Evolutionary conservation across 23 tunicate genomes (phyloP).

Genomic region (Ciona savignyi): DNA sequence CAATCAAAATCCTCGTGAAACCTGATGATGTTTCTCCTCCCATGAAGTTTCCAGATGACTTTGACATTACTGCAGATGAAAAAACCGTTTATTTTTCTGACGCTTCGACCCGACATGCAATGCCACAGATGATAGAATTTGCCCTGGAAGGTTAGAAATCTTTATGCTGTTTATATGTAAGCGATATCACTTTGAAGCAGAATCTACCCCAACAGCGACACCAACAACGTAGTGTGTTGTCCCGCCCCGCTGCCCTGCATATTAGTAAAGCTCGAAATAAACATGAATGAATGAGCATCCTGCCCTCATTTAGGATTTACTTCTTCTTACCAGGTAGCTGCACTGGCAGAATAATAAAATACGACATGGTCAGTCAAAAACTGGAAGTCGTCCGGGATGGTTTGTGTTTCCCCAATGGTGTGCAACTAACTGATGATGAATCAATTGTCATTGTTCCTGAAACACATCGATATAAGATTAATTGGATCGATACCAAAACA

Average conservation of each 20-base stretch:
- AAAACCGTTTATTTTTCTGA: conserved; percentile 37
- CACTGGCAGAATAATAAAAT: conserved; percentile 37
- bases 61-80: conserved; percentile 30
- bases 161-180: no score
- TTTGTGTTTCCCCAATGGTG: conserved; percentile 54
- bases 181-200: no score
- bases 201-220: no score
- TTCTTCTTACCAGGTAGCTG: conserved; percentile 34
- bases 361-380: conserved; percentile 5
- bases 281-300: no score
- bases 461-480: conserved; percentile 26
- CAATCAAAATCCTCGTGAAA: conserved; percentile 9
- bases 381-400: conserved; percentile 11
- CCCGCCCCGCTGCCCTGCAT: no score
- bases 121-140: neutral
- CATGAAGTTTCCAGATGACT: conserved; percentile 51
- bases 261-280: no score
- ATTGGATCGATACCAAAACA: conserved; percentile 42
- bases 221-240: no score
- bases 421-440: conserved; percentile 46
- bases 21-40: conserved; percentile 20
- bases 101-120: conserved; percentile 10
- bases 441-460: conserved; percentile 35
- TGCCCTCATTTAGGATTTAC: no score
- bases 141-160: conserved; percentile 24